Percentiles rank a stretch among this genome's conserved stretches.
These are phyloP conservation scores for Apostichopus parvimensis DNA, from an alignment of 35 echinoderm and acorn worm genomes.

Conservation along the genomic window DNA sequence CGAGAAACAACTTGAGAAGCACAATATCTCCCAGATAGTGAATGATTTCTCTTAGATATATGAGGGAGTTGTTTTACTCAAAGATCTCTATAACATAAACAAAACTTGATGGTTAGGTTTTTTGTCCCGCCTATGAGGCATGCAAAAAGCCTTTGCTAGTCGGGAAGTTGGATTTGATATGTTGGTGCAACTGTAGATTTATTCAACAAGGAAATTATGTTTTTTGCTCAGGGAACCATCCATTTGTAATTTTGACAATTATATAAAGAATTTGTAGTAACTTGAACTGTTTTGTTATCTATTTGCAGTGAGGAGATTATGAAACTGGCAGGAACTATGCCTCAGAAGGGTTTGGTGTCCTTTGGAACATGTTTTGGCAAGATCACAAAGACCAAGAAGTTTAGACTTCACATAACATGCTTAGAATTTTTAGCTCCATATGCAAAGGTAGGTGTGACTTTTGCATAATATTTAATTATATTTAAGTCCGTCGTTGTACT, in stretches of 20 bases:
- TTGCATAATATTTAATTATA: not conserved
- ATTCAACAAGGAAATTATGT: not conserved
- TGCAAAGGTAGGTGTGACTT: slow-evolving; percentile 74
- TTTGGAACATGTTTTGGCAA: slow-evolving; percentile 97
- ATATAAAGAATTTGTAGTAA: not conserved
- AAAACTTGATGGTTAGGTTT: not conserved
- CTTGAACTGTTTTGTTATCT: not conserved
- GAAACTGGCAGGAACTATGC: slow-evolving; percentile 81
- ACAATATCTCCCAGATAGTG: too few species aligned
- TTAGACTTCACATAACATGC: slow-evolving; percentile 85
- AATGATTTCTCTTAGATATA: too few species aligned
- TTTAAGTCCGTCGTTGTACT: too few species aligned
- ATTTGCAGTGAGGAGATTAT: slow-evolving; percentile 81
- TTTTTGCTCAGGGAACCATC: too few species aligned
- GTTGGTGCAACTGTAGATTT: too few species aligned
- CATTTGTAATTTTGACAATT: too few species aligned
- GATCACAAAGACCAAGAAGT: slow-evolving; percentile 91
- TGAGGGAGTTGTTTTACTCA: too few species aligned
- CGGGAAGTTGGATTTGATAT: too few species aligned
- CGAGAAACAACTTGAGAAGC: too few species aligned
- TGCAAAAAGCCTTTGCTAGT: too few species aligned
- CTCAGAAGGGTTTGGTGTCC: slow-evolving; percentile 71
- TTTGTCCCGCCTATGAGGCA: too few species aligned
- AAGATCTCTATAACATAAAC: too few species aligned
- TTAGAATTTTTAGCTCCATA: slow-evolving; percentile 91